These are phyloP conservation scores for Spinus pinus DNA, from an alignment of 2,797 vertebrate species.

Conservation along the genomic window DNA sequence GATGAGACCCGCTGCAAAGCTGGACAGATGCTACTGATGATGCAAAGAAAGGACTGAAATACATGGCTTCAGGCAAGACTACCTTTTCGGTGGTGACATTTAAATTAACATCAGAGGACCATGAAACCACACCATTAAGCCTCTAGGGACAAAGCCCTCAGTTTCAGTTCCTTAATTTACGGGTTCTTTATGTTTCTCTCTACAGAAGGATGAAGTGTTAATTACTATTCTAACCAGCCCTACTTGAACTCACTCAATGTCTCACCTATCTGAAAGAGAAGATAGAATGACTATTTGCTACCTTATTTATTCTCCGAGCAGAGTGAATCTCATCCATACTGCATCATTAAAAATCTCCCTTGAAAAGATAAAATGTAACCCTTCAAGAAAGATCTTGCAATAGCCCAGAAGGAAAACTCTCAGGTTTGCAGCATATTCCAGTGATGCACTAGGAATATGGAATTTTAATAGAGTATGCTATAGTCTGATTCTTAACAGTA, in stretches of 20 bases:
- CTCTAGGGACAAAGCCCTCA: not conserved
- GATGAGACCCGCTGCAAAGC: slow-evolving; percentile 38
- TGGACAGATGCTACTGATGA: slow-evolving; percentile 39
- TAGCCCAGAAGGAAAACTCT: not conserved
- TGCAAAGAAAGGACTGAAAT: slow-evolving; percentile 23
- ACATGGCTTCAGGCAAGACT: slow-evolving; percentile 7
- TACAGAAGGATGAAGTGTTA: slow-evolving; percentile 21
- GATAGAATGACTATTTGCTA: not conserved
- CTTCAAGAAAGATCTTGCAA: not conserved
- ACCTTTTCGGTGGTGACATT: slow-evolving; percentile 29
- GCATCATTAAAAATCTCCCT: not conserved
- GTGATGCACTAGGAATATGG: not conserved
- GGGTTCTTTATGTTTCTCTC: not conserved
- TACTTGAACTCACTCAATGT: not conserved
- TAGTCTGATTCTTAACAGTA: not conserved
- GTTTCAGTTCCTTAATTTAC: slow-evolving; percentile 25
- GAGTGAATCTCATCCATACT: not conserved
- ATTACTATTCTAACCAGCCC: not conserved
- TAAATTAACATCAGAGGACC: slow-evolving; percentile 45
- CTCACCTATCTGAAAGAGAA: not conserved
- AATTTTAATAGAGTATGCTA: not conserved
- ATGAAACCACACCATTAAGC: slow-evolving; percentile 9
- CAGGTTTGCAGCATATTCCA: not conserved
- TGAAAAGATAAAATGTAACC: not conserved
- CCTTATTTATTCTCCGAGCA: not conserved